phyloP scores from a whole-genome alignment of 1,140 invertebrate genomes.

The Zaprionus davidi region DNA sequence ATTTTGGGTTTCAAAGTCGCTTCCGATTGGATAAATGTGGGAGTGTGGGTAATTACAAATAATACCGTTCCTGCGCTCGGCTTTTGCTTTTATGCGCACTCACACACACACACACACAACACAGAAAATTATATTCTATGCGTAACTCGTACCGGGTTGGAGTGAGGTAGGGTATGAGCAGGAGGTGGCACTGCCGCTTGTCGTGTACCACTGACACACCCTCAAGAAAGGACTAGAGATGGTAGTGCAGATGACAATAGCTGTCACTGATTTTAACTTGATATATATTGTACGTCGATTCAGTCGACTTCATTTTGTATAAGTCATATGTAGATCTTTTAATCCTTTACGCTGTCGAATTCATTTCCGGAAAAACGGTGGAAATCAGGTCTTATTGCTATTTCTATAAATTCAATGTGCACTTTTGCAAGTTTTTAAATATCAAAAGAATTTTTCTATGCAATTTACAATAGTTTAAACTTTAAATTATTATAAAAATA shows the following conservation, averaged over 20 bases:
- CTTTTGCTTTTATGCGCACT: conserved; percentile 22
- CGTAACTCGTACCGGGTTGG: conserved; percentile 7
- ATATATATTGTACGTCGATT: background rate
- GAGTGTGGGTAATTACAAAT: conserved; percentile 83
- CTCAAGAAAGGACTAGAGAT: conserved; percentile 30
- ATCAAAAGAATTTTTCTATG: too few species aligned
- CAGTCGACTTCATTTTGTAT: background rate
- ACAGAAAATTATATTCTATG: background rate
- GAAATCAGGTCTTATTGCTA: too few species aligned
- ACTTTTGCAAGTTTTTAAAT: too few species aligned
- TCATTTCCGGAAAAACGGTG: too few species aligned
- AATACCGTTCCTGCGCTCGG: conserved; percentile 46
- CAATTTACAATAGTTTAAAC: too few species aligned
- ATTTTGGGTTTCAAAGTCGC: conserved; percentile 83
- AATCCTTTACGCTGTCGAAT: too few species aligned
- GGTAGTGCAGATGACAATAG: background rate
- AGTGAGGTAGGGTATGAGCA: conserved; percentile 17
- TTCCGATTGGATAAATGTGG: conserved; percentile 80
- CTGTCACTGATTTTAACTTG: background rate
- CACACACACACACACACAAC: conserved; percentile 6
- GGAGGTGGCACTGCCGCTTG: conserved; percentile 57
- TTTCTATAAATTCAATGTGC: too few species aligned
- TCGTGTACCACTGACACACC: conserved; percentile 71
- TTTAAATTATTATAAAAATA: too few species aligned
- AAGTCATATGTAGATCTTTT: background rate